Base-by-base conservation (phyloP, 2,888 invertebrate species). In the Cabera pusaria region DNA sequence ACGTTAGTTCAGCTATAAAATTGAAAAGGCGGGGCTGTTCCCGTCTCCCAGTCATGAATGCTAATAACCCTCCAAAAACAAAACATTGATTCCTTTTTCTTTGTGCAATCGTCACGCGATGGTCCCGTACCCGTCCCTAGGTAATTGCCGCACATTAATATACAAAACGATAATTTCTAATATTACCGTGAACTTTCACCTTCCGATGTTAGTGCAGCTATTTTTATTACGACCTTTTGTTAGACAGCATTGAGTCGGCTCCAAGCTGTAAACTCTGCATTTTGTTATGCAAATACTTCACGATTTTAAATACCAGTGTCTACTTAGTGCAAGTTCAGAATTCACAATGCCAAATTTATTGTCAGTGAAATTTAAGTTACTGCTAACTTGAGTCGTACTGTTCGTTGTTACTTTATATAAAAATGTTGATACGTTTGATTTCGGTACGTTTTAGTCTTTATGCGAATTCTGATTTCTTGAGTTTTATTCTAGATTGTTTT, bases 141-240 rank as follows among this genome's bases (percentile, higher is more conserved):
- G 77, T 85, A 85, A 84, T 85, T 83, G 71, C 72, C 66, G 38
- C 39, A 46, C 52, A 72, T 81, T 81, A 83, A 71, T 82, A 81
- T 76, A 75, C 73, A 51, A 57, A 70, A 64, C 64, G 57, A 76
- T 80, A 76, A 78, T 78, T 80, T 72, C 45, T 18, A 61, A 65
- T 70, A 71, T 72, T 64, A 58, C 78, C 77, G 53, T 80, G 80
- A 84, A 77, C 82, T 78, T 81, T 80, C 70, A 72, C 77, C 75
- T 78, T 71, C 62, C 55, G 39, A 45, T 46, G 44, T 22, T 25
- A 52, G 47, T 65, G 58, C 62, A 65, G 67, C 60, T 69, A 65
- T 63, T 67, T 64, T 61, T 63, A 65, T 61, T 55, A 51, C 52
- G 71, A 73, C 78, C 79, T 79, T 72, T 70, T 55, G 58, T 55